phyloP scores from a whole-genome alignment of 1,140 invertebrate species.

The Aphidius ervi region DNA sequence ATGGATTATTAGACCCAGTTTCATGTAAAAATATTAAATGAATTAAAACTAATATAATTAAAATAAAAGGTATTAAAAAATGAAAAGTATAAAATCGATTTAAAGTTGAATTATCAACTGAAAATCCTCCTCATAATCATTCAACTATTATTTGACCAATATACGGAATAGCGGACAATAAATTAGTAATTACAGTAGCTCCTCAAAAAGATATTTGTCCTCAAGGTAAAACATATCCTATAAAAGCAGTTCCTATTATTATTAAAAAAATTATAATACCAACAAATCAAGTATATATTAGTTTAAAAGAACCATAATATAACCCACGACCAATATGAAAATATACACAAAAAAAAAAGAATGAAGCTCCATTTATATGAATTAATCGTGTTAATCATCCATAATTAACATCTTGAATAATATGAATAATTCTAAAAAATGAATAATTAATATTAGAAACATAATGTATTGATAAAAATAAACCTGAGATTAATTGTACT shows the following conservation, averaged over 20 bases:
- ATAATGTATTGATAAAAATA: conserved; percentile 62
- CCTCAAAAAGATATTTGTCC: conserved; percentile 72
- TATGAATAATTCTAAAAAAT: conserved; percentile 57
- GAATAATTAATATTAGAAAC: conserved; percentile 53
- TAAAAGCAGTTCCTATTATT: conserved; percentile 62
- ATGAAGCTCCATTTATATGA: conserved; percentile 56
- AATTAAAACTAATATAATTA: conserved; percentile 56
- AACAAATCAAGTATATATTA: conserved; percentile 54
- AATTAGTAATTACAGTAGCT: conserved; percentile 68
- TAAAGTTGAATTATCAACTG: conserved; percentile 64
- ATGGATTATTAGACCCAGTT: conserved; percentile 59
- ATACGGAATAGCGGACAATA: conserved; percentile 64
- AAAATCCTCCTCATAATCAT: conserved; percentile 68
- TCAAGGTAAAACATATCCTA: conserved; percentile 68
- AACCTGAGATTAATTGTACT: conserved; percentile 58
- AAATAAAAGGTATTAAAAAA: conserved; percentile 66
- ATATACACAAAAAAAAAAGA: conserved; percentile 57
- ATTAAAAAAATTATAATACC: conserved; percentile 59
- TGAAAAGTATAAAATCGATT: conserved; percentile 70
- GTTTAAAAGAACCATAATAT: conserved; percentile 56
- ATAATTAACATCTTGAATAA: conserved; percentile 55
- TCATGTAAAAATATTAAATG: conserved; percentile 62
- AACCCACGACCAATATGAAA: conserved; percentile 56
- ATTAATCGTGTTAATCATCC: conserved; percentile 56
- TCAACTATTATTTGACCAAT: conserved; percentile 57